Base-by-base conservation (phyloP, 2,113 vertebrate species). In the Australoheros scitulus region DNA sequence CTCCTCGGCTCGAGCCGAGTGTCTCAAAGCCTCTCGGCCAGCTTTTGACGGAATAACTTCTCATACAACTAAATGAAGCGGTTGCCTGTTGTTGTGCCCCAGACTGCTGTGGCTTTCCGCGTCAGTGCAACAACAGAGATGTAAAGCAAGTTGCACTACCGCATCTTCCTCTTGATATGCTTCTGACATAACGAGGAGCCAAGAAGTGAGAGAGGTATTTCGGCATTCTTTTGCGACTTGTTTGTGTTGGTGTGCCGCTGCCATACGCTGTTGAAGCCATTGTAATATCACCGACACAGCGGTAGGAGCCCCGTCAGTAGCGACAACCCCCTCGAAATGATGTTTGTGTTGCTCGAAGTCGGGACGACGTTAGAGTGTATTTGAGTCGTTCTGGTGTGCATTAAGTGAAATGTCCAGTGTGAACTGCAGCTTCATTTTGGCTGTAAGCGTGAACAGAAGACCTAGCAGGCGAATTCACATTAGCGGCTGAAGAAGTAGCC, bases 171-270 rank as follows among this genome's bases (percentile, higher is more conserved):
- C 87, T 76, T 90, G 90, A 87, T 57, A 88, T 90, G 94, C 86
- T 77, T 88, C 85, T 88, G 90, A 92, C 82, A 85, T 82, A 89
- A 79, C 89, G 81, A 89, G 85, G 92, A 94, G 91, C 81, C 87
- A 5, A 88, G 82, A 90, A 88, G 87, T 87, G 63, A 93, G 87
- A 70, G 87, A 95, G 94, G 93, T 94, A 94, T 86, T 88, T 92
- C 13, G 64, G 76, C 77, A 50, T 81, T 83, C 38, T 86, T 89
- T 76, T 79, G 82, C 61, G 60, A 85, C 70, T 86, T 88, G 47
- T 70, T 83, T 74, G 15, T 65, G 61, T 79, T 65, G 18, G 7
- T 79, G 74, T 77, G 32, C 38, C 22, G 29, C 47, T 55, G 77
- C 75, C 56, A 61, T 65, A 7, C 29, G 74, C 38, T 50, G 60